Conservation (phyloP, 37 sponge, comb jelly and placozoan genomes). For the Chondrilla cf. caribensis region DNA sequence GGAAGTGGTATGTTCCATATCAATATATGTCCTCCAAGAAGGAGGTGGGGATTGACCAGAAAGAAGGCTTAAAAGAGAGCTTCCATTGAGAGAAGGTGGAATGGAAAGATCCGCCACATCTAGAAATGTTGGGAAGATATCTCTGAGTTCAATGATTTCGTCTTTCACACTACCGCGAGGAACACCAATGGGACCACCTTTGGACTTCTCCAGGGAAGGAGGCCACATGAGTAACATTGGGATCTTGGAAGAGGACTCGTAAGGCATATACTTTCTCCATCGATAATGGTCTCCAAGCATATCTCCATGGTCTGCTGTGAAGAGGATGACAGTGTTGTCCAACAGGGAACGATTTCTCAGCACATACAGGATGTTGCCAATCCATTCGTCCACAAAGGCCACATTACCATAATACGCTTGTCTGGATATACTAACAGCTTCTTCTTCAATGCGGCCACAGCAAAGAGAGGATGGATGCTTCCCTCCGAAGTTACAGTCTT, state of each 20-base stretch:
- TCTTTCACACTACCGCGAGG: conserved; percentile 26
- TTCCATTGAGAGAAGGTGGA: conserved; percentile 43
- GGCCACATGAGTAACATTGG: conserved; percentile 67
- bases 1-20: conserved; percentile 56
- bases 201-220: conserved; percentile 20
- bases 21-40: conserved; percentile 45
- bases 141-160: conserved; percentile 54
- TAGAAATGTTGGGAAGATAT: conserved; percentile 67
- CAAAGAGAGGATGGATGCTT: conserved; percentile 43
- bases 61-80: conserved; percentile 30
- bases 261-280: conserved; percentile 58
- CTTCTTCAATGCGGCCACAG: conserved; percentile 55
- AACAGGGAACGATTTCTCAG: conserved; percentile 28
- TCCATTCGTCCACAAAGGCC: conserved; percentile 74
- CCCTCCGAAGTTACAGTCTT: background rate
- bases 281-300: conserved; percentile 80
- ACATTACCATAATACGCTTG: conserved; percentile 66
- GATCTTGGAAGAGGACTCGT: conserved; percentile 53
- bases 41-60: background rate
- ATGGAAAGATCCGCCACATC: conserved; percentile 33
- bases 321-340: conserved; percentile 52
- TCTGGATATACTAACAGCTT: conserved; percentile 30
- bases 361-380: conserved; percentile 45
- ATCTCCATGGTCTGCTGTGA: conserved; percentile 78
- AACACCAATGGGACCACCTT: conserved; percentile 30